These are phyloP conservation scores for Argynnis bischoffii DNA, from an alignment of 2,888 invertebrate species.

Conservation along the genomic window DNA sequence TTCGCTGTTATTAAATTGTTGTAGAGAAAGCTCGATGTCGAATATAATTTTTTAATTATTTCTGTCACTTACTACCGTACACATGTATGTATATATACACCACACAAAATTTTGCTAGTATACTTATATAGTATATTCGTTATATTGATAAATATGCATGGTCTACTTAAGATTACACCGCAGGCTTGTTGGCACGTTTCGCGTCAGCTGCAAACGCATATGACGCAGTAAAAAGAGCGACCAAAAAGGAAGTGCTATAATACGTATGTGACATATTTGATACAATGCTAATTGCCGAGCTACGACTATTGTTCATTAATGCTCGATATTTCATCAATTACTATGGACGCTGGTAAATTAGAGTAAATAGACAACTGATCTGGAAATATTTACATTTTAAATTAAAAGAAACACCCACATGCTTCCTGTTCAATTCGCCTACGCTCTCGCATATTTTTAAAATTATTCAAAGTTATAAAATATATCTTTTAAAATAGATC, in stretches of 20 bases:
- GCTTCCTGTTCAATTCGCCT: conserved; percentile 46
- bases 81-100: too few relatives aligned
- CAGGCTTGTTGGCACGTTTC: conserved; percentile 38
- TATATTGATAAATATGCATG: not conserved
- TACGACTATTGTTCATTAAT: too few relatives aligned
- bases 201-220: conserved; percentile 68
- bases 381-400: conserved; percentile 19
- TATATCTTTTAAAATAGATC: conserved; percentile 12
- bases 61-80: too few relatives aligned
- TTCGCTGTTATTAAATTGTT: too few relatives aligned
- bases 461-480: conserved; percentile 13
- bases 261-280: conserved; percentile 8
- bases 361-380: not conserved
- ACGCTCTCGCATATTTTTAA: conserved; percentile 22
- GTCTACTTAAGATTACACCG: conserved; percentile 13
- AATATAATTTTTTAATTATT: too few relatives aligned
- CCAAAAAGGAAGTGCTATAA: conserved; percentile 38
- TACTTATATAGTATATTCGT: not conserved
- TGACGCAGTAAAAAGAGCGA: conserved; percentile 51
- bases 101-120: too few relatives aligned
- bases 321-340: not conserved
- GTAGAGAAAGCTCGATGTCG: too few relatives aligned
- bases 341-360: conserved; percentile 2
- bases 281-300: not conserved
- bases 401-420: conserved; percentile 47